A percentile compares a stretch with the other conserved stretches of the same genome.
These are phyloP conservation scores for Carassius auratus DNA, from an alignment of 2,113 vertebrate species.

Conservation along the genomic window DNA sequence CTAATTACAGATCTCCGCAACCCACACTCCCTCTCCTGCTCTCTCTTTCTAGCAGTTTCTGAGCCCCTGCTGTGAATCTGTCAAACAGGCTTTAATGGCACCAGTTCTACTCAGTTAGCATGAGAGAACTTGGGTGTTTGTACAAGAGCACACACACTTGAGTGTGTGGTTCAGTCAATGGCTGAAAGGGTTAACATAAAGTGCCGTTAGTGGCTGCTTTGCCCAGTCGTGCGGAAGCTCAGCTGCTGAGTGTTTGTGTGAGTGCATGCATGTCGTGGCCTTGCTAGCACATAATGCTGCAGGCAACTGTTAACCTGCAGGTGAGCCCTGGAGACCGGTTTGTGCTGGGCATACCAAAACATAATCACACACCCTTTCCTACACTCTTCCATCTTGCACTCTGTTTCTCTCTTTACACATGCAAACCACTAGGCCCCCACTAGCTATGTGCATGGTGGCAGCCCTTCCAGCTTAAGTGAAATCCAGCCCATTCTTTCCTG, in stretches of 20 bases:
- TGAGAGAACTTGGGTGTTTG: conserved; percentile 35
- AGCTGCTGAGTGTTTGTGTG: conserved; percentile 38
- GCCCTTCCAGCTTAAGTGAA: conserved; percentile 59
- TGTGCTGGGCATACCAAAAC: conserved; percentile 17
- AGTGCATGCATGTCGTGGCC: background rate
- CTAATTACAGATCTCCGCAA: too few relatives aligned
- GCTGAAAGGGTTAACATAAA: conserved; percentile 50
- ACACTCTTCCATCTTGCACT: conserved; percentile 11
- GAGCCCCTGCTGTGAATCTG: conserved; percentile 44
- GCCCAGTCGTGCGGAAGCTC: conserved; percentile 52
- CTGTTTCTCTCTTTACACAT: conserved; percentile 31
- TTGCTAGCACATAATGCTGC: conserved; percentile 47
- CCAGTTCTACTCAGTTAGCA: conserved; percentile 35
- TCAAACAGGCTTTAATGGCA: conserved; percentile 48
- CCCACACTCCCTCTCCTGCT: conserved; percentile 5
- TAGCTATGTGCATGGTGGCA: conserved; percentile 43
- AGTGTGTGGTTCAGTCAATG: conserved; percentile 32
- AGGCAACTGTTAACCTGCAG: conserved; percentile 56
- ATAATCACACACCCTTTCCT: conserved; percentile 27
- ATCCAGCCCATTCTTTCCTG: conserved; percentile 60
- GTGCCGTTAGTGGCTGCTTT: conserved; percentile 32
- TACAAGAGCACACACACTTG: conserved; percentile 5
- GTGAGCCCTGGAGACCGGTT: conserved; percentile 47
- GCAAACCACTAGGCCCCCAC: conserved; percentile 40
- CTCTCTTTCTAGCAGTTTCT: conserved; percentile 29